Evolutionary conservation across 2,888 invertebrate genomes (phyloP), one percentile per base, ranked within the genome.

Genomic region (Pristionchus fissidentatus): DNA sequence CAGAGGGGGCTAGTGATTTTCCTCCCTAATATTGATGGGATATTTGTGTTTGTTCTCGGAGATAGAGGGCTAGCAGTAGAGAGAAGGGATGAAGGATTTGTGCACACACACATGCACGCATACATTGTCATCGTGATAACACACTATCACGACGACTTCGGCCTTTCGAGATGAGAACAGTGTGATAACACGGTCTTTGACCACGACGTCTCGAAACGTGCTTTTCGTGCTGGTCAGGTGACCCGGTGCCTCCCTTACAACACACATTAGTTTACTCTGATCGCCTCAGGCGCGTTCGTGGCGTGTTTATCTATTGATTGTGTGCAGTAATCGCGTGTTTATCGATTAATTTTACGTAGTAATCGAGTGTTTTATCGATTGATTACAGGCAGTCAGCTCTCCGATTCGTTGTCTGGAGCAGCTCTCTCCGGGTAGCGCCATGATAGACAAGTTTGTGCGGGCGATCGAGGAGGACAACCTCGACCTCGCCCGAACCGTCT

Each of bases 381-480:
- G 70, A 70, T 70, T 70, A 26, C 70, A 70, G 70, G 19, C 10
- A 41, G 19, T 2, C 22, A 41, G 26, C 41, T 4, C n/a, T n/a
- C n/a, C n/a, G n/a, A 41, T 43, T 26, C 38, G 41, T 70, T 38
- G 26, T 70, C 70, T n/a, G 41, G 70, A 70, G 70, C 70, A 26
- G n/a, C 5, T n/a, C 70, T 70, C 70, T 70, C n/a, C 41, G 41
- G 38, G n/a, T 19, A 26, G 35, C 66, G 66, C 38, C 66, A 87
- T 87, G 88, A 86, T 87, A 78, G 89, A 88, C 62, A 87, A 91
- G 83, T 84, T 92, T 52, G 87, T 91, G 43, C 85, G 87, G 84
- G 89, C 90, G 26, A 87, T 88, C n/a, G 86, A 87, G 32, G 85
- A 87, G 55, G 89, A 87, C 38, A 88, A 90, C 75, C 92, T 91